A percentile compares a stretch with the other conserved stretches of the same genome.
These are phyloP conservation scores for Phanerotoma sp. DNA, from an alignment of 2,888 invertebrate genomes.

Conservation along the genomic window DNA sequence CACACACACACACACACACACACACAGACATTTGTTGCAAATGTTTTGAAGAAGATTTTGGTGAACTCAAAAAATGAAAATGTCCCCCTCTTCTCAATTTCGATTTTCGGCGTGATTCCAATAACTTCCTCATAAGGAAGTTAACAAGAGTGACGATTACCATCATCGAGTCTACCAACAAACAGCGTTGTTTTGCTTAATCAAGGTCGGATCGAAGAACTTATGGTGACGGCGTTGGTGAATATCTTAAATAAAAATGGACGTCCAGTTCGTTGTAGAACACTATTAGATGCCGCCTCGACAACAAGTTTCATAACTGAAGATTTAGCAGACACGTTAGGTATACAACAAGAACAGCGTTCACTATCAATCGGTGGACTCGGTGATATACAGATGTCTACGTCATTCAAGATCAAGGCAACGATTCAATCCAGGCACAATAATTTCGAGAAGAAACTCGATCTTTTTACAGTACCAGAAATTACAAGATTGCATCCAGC, in stretches of 20 bases:
- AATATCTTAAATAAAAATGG: not conserved
- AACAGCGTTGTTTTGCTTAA: not conserved
- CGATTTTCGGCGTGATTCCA: too few species aligned
- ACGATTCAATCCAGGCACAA: too few species aligned
- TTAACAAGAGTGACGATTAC: too few species aligned
- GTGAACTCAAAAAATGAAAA: too few species aligned
- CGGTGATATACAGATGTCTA: constrained; percentile 10
- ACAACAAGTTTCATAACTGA: constrained; percentile 29
- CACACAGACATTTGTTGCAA: too few species aligned
- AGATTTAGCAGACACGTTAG: too few species aligned
- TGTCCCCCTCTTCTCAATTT: too few species aligned
- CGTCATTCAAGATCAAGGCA: constrained; percentile 3
- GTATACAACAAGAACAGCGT: constrained; percentile 17
- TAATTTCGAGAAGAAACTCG: constrained; percentile 22
- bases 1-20: too few species aligned
- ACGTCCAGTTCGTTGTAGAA: not conserved
- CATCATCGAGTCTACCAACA: not conserved
- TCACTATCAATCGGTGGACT: constrained; percentile 24
- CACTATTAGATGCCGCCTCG: constrained; percentile 27
- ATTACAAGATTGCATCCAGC: constrained; percentile 19
- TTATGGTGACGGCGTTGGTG: not conserved
- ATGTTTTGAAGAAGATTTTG: too few species aligned
- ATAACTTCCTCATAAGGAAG: too few species aligned
- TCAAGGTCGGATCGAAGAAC: not conserved
- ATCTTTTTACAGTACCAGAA: constrained; percentile 23